Conservation (phyloP, 2,113 vertebrate species). For the Myotis brandtii region DNA sequence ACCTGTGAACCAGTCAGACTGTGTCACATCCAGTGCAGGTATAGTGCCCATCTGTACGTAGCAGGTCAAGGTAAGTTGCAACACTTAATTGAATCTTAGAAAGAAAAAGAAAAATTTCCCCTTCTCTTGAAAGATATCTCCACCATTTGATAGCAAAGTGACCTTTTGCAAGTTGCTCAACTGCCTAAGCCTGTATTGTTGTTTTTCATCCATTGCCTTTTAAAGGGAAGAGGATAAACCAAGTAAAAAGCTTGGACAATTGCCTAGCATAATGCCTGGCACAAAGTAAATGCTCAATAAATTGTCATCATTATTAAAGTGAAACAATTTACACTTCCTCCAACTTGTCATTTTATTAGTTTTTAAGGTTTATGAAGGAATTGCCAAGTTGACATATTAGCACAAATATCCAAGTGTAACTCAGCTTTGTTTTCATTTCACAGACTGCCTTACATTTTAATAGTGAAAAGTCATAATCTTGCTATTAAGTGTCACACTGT, state of each 20-base stretch:
- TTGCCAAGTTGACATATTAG: background rate
- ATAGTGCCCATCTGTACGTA: background rate
- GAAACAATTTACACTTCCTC: background rate
- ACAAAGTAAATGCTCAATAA: slow-evolving; percentile 41
- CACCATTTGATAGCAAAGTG: background rate
- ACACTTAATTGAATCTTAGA: slow-evolving; percentile 35
- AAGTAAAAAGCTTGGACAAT: slow-evolving; percentile 23
- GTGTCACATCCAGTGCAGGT: background rate
- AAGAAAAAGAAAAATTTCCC: background rate
- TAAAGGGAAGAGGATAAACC: background rate
- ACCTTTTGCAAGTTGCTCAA: slow-evolving; percentile 29
- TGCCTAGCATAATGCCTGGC: background rate
- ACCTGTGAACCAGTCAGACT: background rate
- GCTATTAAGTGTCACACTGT: background rate
- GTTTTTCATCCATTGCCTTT: slow-evolving; percentile 4
- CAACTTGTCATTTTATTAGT: slow-evolving; percentile 27
- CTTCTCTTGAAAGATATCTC: slow-evolving; percentile 4
- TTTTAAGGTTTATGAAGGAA: background rate
- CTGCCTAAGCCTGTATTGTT: background rate
- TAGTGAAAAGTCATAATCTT: background rate
- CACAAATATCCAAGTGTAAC: background rate
- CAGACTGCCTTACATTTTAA: background rate
- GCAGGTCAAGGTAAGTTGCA: background rate
- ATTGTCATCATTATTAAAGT: background rate
- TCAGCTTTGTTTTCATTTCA: background rate